These are phyloP conservation scores for Myotis pilosus DNA, from an alignment of 2,797 vertebrate species.

Conservation along the genomic window DNA sequence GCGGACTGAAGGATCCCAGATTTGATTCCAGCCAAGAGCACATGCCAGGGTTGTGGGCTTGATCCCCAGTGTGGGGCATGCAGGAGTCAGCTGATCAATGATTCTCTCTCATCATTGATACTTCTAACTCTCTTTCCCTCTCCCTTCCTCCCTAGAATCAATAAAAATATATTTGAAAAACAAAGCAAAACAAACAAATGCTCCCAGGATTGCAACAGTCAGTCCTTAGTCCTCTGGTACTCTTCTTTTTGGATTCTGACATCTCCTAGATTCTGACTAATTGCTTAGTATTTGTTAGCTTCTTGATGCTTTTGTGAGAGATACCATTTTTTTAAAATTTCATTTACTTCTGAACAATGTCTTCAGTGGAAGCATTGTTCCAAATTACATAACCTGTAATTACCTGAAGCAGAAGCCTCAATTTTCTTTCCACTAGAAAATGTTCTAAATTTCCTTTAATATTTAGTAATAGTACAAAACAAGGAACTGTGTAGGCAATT, in stretches of 20 bases:
- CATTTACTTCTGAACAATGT: neutral
- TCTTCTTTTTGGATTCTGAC: neutral
- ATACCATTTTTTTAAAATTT: neutral
- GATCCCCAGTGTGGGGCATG: no score
- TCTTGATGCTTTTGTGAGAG: neutral
- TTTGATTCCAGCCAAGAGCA: no score
- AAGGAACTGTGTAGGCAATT: neutral
- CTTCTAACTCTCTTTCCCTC: no score
- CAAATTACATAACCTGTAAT: neutral
- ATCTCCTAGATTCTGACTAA: neutral
- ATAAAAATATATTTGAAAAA: no score
- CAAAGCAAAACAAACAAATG: neutral
- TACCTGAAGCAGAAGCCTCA: neutral
- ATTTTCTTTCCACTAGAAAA: conserved; percentile 16
- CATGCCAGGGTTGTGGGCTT: no score
- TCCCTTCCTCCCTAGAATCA: no score
- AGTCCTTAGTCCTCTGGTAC: neutral
- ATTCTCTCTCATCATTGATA: no score
- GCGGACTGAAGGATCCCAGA: no score
- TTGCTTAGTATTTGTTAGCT: neutral
- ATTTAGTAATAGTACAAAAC: neutral
- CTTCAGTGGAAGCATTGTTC: neutral
- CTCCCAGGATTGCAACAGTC: neutral
- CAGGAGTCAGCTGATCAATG: no score
- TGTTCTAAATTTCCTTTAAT: neutral